Percentiles rank a stretch among this genome's conserved stretches.
phyloP scores from a whole-genome alignment of 1,140 invertebrate species.

The Asobara japonica region DNA sequence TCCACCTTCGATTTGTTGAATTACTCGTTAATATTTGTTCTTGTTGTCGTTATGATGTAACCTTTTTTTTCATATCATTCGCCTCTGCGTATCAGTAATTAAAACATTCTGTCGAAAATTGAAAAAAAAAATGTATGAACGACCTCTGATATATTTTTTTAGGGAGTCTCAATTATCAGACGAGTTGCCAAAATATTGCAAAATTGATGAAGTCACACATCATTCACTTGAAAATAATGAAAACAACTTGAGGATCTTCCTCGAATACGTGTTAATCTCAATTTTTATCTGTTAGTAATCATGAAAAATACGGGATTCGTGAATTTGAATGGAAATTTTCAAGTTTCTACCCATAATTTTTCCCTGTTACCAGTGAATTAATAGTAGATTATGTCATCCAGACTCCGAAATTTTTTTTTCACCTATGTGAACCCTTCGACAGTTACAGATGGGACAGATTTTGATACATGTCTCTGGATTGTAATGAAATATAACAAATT shows the following conservation, averaged over 20 bases:
- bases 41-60: neutral
- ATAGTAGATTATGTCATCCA: neutral
- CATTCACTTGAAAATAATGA: neutral
- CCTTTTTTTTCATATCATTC: neutral
- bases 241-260: neutral
- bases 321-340: neutral
- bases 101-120: neutral
- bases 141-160: neutral
- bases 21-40: slow-evolving; percentile 20
- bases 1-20: slow-evolving; percentile 24
- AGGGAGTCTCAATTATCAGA: neutral
- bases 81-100: neutral
- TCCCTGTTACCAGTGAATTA: slow-evolving; percentile 15
- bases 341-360: neutral
- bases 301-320: neutral
- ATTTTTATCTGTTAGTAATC: neutral
- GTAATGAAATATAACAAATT: no score
- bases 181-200: neutral
- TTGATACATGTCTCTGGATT: no score
- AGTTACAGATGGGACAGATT: no score
- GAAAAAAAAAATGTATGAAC: neutral
- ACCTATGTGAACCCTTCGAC: no score
- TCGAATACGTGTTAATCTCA: neutral
- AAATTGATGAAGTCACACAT: neutral
- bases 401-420: no score